Evolutionary conservation across 2,888 invertebrate genomes (phyloP).

Genomic region (Calameuta filiformis): DNA sequence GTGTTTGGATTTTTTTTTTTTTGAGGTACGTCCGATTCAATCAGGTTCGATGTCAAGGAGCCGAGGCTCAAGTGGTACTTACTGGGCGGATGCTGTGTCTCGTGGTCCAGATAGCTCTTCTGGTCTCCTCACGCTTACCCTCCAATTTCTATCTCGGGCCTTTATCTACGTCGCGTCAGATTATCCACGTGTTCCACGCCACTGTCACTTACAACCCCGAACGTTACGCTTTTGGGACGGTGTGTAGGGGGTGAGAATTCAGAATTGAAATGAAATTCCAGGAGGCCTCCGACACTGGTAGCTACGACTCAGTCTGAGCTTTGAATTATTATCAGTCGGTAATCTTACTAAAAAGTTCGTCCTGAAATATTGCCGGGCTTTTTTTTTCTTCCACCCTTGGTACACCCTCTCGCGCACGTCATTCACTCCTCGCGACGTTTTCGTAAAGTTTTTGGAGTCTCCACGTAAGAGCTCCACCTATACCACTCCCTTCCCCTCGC

Average conservation of each 20-base stretch:
- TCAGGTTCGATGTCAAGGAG: neutral
- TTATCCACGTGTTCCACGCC: slow-evolving; percentile 32
- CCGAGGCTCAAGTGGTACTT: neutral
- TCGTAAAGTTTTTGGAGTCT: neutral
- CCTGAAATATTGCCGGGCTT: slow-evolving; percentile 33
- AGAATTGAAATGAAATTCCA: slow-evolving; percentile 53
- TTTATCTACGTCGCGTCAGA: neutral
- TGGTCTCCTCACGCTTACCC: neutral
- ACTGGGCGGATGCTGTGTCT: neutral
- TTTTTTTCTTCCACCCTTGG: neutral
- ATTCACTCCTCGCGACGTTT: neutral
- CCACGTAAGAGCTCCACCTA: neutral
- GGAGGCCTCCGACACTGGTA: slow-evolving; percentile 21
- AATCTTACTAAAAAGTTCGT: slow-evolving; percentile 48
- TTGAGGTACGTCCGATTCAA: neutral
- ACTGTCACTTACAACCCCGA: slow-evolving; percentile 50
- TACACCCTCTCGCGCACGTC: slow-evolving; percentile 1
- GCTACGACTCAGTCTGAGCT: neutral
- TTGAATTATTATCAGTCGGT: slow-evolving; percentile 54
- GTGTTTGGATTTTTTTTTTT: neutral
- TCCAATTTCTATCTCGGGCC: neutral
- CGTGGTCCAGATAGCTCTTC: neutral
- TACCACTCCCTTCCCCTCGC: neutral
- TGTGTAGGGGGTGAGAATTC: slow-evolving; percentile 17
- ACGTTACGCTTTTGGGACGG: slow-evolving; percentile 10